Conservation (phyloP, 1,140 invertebrate genomes). For the Pseudomyrmex concolor region DNA sequence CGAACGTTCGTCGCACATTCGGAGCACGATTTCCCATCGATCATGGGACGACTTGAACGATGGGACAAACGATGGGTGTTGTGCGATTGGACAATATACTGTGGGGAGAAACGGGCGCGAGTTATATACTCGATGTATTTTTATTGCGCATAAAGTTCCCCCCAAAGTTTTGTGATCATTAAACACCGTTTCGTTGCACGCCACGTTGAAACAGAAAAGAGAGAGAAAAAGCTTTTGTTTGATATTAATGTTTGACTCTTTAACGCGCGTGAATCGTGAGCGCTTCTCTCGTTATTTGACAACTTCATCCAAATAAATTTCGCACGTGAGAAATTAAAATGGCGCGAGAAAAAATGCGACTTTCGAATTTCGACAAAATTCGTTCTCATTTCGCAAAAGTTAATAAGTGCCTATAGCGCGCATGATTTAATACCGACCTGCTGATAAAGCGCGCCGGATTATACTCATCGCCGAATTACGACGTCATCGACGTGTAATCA, state of each 20-base stretch:
- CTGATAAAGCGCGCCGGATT: conserved; percentile 17
- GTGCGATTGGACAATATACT: background rate
- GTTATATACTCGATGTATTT: background rate
- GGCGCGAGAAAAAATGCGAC: too few species aligned
- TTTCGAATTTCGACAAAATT: conserved; percentile 3
- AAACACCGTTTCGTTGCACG: background rate
- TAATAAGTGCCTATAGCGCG: background rate
- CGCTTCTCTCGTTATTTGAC: too few species aligned
- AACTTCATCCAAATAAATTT: too few species aligned
- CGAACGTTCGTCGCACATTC: conserved; percentile 10
- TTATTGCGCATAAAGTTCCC: background rate
- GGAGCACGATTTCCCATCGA: conserved; percentile 27
- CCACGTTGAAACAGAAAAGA: too few species aligned
- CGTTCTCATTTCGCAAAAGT: conserved; percentile 11
- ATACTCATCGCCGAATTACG: conserved; percentile 29
- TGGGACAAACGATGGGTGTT: conserved; percentile 16
- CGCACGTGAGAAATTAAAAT: too few species aligned
- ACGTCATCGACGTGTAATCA: background rate
- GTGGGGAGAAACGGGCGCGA: background rate
- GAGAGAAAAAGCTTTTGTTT: too few species aligned
- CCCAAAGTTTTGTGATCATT: conserved; percentile 15
- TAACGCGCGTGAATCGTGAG: too few species aligned
- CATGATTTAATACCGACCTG: conserved; percentile 25
- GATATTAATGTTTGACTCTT: too few species aligned
- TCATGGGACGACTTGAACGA: conserved; percentile 10